Conservation (phyloP, 2,888 invertebrate species). For the Allophyes oxyacanthae region DNA sequence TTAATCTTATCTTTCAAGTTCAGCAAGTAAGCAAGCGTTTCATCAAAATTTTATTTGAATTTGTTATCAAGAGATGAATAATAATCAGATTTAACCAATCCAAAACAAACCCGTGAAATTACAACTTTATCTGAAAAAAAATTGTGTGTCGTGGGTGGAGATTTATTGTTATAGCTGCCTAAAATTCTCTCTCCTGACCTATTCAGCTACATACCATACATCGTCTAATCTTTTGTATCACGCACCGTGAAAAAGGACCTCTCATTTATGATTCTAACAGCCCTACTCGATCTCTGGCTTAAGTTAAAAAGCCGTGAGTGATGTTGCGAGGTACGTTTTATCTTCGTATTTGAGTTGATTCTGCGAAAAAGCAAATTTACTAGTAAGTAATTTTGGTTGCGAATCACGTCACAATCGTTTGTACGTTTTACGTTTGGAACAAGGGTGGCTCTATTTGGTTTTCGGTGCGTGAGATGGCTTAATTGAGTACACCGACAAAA, state of each 20-base stretch:
- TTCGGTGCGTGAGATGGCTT: slow-evolving; percentile 60
- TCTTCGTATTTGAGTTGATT: slow-evolving; percentile 33
- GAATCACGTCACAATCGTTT: slow-evolving; percentile 67
- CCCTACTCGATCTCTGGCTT: slow-evolving; percentile 34
- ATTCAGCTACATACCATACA: slow-evolving; percentile 32
- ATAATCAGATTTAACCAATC: slow-evolving; percentile 6
- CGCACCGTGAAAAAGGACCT: slow-evolving; percentile 38
- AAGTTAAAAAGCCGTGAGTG: slow-evolving; percentile 32
- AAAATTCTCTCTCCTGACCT: slow-evolving; percentile 30
- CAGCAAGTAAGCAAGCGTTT: not conserved
- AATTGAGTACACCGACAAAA: slow-evolving; percentile 46
- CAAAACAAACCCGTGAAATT: slow-evolving; percentile 21
- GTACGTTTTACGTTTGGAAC: slow-evolving; percentile 64
- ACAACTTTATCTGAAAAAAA: slow-evolving; percentile 38
- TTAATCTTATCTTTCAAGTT: not conserved
- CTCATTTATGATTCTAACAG: slow-evolving; percentile 47
- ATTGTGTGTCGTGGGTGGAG: slow-evolving; percentile 25
- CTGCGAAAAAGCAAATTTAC: slow-evolving; percentile 20
- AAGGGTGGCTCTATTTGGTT: slow-evolving; percentile 57
- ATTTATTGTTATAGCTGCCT: slow-evolving; percentile 46
- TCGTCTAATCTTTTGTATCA: slow-evolving; percentile 44
- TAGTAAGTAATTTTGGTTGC: slow-evolving; percentile 58
- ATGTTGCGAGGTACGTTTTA: slow-evolving; percentile 14
- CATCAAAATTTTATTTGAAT: not conserved
- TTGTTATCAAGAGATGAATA: not conserved